Conservation (phyloP, 2,888 invertebrate genomes). For the Nomada ferruginata region DNA sequence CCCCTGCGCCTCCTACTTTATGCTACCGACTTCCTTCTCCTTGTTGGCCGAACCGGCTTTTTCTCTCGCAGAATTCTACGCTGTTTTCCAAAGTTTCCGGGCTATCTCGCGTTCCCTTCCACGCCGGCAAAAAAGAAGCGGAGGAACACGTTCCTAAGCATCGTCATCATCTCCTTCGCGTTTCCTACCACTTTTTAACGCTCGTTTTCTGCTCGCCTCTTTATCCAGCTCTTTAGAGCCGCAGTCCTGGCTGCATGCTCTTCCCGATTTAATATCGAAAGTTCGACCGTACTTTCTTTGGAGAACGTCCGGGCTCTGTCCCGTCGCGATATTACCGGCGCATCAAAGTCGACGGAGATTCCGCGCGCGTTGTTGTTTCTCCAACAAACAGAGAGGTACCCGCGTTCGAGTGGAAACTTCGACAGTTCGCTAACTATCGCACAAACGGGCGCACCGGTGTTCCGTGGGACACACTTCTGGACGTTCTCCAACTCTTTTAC, state of each 20-base stretch:
- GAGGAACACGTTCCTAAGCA: conserved; percentile 57
- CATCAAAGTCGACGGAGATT: conserved; percentile 16
- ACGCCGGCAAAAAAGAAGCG: conserved; percentile 41
- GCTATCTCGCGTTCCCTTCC: conserved; percentile 45
- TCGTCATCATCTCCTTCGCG: conserved; percentile 55
- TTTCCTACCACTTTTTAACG: conserved; percentile 35
- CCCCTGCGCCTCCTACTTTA: conserved; percentile 20
- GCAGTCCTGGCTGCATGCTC: conserved; percentile 4
- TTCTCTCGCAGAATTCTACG: conserved; percentile 56
- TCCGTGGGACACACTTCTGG: conserved; percentile 32
- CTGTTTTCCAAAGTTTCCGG: conserved; percentile 63
- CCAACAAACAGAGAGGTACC: not conserved
- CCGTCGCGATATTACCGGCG: conserved; percentile 28
- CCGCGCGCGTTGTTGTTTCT: conserved; percentile 3
- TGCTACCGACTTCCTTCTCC: conserved; percentile 48
- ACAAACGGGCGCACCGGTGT: not conserved
- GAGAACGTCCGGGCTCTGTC: conserved; percentile 51
- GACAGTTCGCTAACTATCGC: conserved; percentile 11
- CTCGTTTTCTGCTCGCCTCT: conserved; percentile 41
- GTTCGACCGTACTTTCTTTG: conserved; percentile 45
- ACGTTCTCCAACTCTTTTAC: conserved; percentile 51
- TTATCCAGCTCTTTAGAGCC: conserved; percentile 3
- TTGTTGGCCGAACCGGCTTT: conserved; percentile 51
- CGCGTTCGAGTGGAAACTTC: conserved; percentile 11
- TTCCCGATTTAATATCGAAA: conserved; percentile 50